These are phyloP conservation scores for Clistopyga incitator DNA, from an alignment of 2,888 invertebrate species.

Conservation along the genomic window DNA sequence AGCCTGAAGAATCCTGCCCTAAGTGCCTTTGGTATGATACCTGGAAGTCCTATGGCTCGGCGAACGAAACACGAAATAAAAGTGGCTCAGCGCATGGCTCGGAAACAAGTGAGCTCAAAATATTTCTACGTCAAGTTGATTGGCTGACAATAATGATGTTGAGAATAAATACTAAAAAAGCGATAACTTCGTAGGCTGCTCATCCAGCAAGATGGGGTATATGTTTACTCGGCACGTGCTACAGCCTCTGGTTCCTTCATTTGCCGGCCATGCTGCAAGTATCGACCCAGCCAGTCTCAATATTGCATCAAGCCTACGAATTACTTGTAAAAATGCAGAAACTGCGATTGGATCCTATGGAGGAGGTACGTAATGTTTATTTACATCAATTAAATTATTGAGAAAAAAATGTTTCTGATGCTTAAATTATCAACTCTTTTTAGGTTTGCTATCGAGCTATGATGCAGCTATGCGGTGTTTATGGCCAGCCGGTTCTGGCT, in stretches of 20 bases:
- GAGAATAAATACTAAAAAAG: background rate
- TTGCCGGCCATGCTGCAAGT: conserved; percentile 93
- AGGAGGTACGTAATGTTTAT: conserved; percentile 88
- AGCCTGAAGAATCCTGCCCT: conserved; percentile 80
- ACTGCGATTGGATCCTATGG: conserved; percentile 92
- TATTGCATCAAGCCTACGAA: conserved; percentile 89
- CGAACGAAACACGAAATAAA: conserved; percentile 98
- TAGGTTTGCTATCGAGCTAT: conserved; percentile 98
- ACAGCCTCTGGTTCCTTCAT: conserved; percentile 98
- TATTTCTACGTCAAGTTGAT: background rate
- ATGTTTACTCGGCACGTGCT: conserved; percentile 94
- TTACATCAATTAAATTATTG: no score
- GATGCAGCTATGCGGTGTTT: conserved; percentile 99
- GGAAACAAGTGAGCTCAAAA: conserved; percentile 83
- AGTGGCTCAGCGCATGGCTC: conserved; percentile 93
- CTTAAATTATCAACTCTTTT: conserved; percentile 38
- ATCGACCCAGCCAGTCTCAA: conserved; percentile 85
- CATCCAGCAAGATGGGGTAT: conserved; percentile 97
- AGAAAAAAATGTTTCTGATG: no score
- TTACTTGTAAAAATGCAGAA: conserved; percentile 95
- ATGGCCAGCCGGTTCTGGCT: conserved; percentile 96
- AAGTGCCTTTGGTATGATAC: conserved; percentile 84
- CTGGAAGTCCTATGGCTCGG: conserved; percentile 96
- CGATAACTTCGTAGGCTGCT: conserved; percentile 82
- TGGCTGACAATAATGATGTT: background rate